phyloP scores from a whole-genome alignment of 2,797 vertebrate species.

The Chanos chanos region DNA sequence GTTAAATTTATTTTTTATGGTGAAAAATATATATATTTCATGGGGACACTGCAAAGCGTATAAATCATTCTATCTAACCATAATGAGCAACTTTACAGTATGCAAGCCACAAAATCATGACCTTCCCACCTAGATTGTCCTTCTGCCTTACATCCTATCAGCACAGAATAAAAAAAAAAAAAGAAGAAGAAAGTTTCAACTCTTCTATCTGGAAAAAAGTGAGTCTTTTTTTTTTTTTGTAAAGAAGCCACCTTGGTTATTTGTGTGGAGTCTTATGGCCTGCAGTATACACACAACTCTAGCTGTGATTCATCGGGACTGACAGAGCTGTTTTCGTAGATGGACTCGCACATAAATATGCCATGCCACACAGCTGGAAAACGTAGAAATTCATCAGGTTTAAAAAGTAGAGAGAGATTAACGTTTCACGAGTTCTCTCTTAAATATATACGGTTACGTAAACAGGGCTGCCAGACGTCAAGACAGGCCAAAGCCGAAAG shows the following conservation, averaged over 20 bases:
- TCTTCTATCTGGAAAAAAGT: conserved; percentile 4
- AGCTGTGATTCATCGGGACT: conserved; percentile 65
- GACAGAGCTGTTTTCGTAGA: conserved; percentile 67
- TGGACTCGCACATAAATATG: conserved; percentile 69
- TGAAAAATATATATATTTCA: too few species aligned
- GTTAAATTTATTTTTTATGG: too few species aligned
- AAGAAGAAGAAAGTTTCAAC: conserved; percentile 18
- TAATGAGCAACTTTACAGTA: conserved; percentile 32
- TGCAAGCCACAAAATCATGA: conserved; percentile 28
- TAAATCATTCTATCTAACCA: conserved; percentile 31
- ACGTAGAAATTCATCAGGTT: conserved; percentile 71
- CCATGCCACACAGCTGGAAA: conserved; percentile 69
- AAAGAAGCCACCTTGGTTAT: conserved; percentile 16
- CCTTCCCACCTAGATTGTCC: conserved; percentile 18
- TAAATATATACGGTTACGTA: conserved; percentile 70
- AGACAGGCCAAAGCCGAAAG: too few species aligned
- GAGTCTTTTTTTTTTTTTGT: not conserved
- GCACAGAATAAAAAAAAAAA: not conserved
- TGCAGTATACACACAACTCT: conserved; percentile 30
- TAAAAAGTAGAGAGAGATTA: conserved; percentile 69
- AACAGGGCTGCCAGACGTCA: too few species aligned
- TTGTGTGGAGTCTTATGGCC: conserved; percentile 31
- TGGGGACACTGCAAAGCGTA: too few species aligned
- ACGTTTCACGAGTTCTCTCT: conserved; percentile 69
- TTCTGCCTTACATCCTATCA: too few species aligned